These are phyloP conservation scores for Metopia argyrocephala DNA, from an alignment of 2,888 invertebrate genomes.

Conservation along the genomic window DNA sequence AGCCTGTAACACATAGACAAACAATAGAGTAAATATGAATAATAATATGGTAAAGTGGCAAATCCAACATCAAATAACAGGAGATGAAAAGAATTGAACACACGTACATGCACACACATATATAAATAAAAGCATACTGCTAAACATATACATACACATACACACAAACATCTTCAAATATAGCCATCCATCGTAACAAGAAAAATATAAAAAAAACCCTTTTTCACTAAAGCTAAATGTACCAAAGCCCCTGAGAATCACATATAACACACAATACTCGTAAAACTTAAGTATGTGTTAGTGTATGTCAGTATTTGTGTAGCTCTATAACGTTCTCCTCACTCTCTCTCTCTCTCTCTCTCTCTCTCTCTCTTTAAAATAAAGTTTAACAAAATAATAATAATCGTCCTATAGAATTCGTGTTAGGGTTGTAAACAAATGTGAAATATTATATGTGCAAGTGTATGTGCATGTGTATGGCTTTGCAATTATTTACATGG, in stretches of 20 bases:
- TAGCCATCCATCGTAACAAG: too few species aligned
- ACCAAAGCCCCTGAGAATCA: background rate
- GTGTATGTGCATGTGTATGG: background rate
- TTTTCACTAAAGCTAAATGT: conserved; percentile 14
- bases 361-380: background rate
- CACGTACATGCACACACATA: background rate
- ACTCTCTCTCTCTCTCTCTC: too few species aligned
- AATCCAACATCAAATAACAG: conserved; percentile 41
- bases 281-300: background rate
- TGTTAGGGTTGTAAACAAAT: too few species aligned
- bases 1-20: conserved; percentile 15
- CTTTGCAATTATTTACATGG: background rate
- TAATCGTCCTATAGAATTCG: background rate
- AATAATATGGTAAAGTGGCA: conserved; percentile 50
- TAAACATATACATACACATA: background rate
- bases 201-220: conserved; percentile 51
- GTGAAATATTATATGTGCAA: too few species aligned
- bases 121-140: too few species aligned
- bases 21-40: conserved; percentile 36
- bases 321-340: too few species aligned
- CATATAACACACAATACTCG: conserved; percentile 9
- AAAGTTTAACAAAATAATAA: conserved; percentile 27
- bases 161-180: background rate
- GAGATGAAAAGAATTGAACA: too few species aligned
- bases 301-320: background rate